Conservation (phyloP, 2,888 invertebrate genomes). For the Mantis religiosa region DNA sequence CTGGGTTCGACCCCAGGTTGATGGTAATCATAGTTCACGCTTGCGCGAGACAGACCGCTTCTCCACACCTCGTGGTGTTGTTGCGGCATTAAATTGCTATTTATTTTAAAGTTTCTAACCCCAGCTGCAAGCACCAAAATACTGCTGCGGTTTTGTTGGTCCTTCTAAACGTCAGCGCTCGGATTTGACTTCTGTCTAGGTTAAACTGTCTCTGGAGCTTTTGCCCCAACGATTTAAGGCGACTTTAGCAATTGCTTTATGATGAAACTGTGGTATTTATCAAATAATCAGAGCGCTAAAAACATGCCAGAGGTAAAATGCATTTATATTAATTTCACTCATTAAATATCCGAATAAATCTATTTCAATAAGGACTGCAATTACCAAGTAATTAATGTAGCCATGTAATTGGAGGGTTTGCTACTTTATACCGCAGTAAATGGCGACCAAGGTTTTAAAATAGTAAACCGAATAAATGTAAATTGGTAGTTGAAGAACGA, state of each 20-base stretch:
- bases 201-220: background rate
- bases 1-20: background rate
- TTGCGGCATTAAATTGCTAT: background rate
- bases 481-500: too few species aligned
- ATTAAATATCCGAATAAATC: too few species aligned
- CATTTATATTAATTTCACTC: too few species aligned
- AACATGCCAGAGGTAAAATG: background rate
- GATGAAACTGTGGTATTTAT: background rate
- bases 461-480: too few species aligned
- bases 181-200: background rate
- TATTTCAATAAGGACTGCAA: too few species aligned
- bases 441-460: too few species aligned
- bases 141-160: background rate
- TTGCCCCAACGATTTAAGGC: background rate
- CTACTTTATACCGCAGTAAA: too few species aligned
- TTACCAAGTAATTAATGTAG: too few species aligned
- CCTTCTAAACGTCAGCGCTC: background rate
- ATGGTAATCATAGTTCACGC: background rate
- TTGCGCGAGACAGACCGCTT: background rate
- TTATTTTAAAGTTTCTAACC: background rate
- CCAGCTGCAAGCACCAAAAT: background rate
- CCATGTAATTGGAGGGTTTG: too few species aligned
- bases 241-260: background rate
- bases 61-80: background rate
- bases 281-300: background rate